Conservation (phyloP, 2,888 invertebrate species). For the Ferdinandea cuprea region DNA sequence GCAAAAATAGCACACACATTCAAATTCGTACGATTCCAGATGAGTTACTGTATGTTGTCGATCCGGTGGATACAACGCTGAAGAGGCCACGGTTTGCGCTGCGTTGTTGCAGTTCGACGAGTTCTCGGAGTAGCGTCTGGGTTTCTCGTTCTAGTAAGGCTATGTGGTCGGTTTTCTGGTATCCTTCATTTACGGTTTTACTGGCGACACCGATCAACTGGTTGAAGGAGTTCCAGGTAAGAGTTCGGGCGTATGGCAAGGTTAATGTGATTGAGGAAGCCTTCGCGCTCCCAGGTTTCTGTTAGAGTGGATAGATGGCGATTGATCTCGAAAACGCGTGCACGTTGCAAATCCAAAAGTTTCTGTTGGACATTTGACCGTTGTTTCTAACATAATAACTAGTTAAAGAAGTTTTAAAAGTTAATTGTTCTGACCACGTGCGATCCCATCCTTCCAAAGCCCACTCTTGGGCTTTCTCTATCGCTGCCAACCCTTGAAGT, state of each 20-base stretch:
- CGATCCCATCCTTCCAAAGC: conserved; percentile 87
- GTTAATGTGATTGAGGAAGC: conserved; percentile 96
- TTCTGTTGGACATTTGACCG: conserved; percentile 98
- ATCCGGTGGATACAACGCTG: conserved; percentile 79
- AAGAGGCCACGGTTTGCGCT: conserved; percentile 77
- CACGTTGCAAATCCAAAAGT: conserved; percentile 93
- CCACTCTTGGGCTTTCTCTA: conserved; percentile 95
- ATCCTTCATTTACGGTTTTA: conserved; percentile 95
- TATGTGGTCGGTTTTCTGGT: conserved; percentile 92
- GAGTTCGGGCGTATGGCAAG: conserved; percentile 86
- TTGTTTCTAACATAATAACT: conserved; percentile 87
- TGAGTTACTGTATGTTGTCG: conserved; percentile 80
- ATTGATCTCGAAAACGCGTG: conserved; percentile 95
- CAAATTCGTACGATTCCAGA: conserved; percentile 78
- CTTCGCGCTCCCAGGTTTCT: conserved; percentile 93
- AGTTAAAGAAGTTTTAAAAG: neutral
- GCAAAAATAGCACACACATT: conserved; percentile 51
- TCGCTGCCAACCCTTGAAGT: conserved; percentile 92
- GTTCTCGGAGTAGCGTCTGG: conserved; percentile 91
- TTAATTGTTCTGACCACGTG: conserved; percentile 78
- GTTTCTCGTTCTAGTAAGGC: conserved; percentile 94
- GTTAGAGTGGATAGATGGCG: conserved; percentile 94
- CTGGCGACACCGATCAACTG: conserved; percentile 86
- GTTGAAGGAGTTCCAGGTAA: conserved; percentile 74
- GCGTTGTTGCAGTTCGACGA: conserved; percentile 84